A percentile compares a stretch with the other conserved stretches of the same genome.
Conservation (phyloP, 2,113 vertebrate species). For the Malurus alboscapulatus region DNA sequence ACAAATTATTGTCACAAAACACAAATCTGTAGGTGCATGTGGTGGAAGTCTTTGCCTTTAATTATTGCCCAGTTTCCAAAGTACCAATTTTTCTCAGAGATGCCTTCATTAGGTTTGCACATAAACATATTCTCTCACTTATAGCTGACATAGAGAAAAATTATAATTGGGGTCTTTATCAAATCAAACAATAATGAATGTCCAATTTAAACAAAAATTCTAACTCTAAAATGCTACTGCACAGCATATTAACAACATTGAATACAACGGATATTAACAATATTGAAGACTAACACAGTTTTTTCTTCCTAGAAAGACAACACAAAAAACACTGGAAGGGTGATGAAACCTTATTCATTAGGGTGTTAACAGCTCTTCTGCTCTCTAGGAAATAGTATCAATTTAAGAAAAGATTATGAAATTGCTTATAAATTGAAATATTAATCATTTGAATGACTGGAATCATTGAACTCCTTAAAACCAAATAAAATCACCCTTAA, state of each 20-base stretch:
- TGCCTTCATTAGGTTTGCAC: background rate
- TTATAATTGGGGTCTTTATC: background rate
- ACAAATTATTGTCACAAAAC: background rate
- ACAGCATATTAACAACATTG: background rate
- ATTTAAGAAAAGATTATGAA: background rate
- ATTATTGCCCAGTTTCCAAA: background rate
- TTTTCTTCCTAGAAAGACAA: background rate
- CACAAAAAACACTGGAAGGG: background rate
- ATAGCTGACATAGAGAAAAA: background rate
- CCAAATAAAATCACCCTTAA: background rate
- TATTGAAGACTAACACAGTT: background rate
- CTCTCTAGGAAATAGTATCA: background rate
- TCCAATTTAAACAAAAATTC: background rate
- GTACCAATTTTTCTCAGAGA: background rate
- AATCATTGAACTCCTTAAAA: background rate
- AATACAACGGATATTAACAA: background rate
- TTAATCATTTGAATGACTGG: background rate
- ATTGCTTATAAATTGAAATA: background rate
- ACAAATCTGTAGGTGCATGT: background rate
- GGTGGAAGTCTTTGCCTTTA: background rate
- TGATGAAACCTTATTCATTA: background rate
- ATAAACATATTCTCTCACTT: background rate
- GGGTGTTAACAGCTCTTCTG: background rate
- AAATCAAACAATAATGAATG: background rate
- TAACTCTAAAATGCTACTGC: background rate